Evolutionary conservation across 1,140 invertebrate genomes (phyloP).

Genomic region (Parasteatoda tepidariorum): DNA sequence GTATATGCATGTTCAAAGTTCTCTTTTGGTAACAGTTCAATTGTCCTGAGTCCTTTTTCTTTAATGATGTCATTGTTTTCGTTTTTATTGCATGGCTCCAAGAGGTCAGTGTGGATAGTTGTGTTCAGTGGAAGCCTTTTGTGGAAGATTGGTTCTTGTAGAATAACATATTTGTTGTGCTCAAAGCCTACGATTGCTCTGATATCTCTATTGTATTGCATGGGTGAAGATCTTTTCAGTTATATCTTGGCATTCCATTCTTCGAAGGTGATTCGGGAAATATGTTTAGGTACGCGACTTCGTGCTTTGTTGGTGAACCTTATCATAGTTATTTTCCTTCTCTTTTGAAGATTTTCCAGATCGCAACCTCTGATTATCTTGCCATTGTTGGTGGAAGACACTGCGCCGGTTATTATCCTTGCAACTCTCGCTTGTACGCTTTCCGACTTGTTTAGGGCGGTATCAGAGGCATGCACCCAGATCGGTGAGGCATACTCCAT

Average conservation of each 20-base stretch:
- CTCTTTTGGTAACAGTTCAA: background rate
- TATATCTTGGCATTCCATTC: too few species aligned
- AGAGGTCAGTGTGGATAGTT: background rate
- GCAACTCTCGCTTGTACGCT: background rate
- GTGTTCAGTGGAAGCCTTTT: background rate
- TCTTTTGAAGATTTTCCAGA: background rate
- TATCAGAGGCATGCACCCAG: background rate
- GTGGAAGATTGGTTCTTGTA: background rate
- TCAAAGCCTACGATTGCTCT: too few species aligned
- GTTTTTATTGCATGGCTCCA: slow-evolving; percentile 8
- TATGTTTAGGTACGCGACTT: too few species aligned
- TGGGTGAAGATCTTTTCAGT: too few species aligned
- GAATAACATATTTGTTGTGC: background rate
- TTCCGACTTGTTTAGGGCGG: background rate
- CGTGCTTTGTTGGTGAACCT: background rate
- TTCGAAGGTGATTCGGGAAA: too few species aligned
- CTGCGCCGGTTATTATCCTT: slow-evolving; percentile 2
- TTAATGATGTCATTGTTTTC: background rate
- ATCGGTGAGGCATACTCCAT: slow-evolving; percentile 10
- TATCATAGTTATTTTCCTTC: background rate
- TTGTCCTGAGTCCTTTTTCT: background rate
- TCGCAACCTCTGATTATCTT: background rate
- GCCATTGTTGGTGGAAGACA: background rate
- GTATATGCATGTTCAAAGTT: background rate
- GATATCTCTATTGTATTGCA: background rate